Base-by-base conservation (phyloP, 2,797 vertebrate genomes). In the Sebastes iracundus region DNA sequence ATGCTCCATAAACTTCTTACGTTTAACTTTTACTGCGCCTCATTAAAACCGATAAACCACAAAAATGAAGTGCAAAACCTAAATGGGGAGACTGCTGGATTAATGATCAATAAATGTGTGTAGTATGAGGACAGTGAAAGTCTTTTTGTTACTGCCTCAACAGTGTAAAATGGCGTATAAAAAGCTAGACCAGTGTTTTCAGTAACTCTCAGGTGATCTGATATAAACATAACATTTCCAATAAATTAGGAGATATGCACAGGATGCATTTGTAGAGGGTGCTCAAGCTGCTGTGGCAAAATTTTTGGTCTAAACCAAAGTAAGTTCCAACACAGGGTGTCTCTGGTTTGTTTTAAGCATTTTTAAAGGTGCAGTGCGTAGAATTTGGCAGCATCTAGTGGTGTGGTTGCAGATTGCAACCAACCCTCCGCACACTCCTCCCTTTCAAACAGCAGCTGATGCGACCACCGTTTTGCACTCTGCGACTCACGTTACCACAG, bases 21-120 rank as follows among this genome's bases (percentile, higher is more conserved):
- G 11, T 81, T 88, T 80, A 70, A 85, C 53, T 62, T 88, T 86
- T 78, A 86, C 63, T 65, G 72, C 8, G 16, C 22, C 71, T 84
- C 58, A 75, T 85, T 81, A 81, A 85, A 89, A 78, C 25, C 72
- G 82, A 81, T 73, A 79, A 56, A 84, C 27, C 61, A 76, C 22
- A 75, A 73, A 80, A 70, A 85, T 46, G 16, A 63, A 60, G 67
- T 28, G 20, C n/a, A 72, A 70, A 69, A 65, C 46, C n/a, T 63
- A 23, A 65, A 70, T 8, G 32, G 42, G 49, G 28, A 72, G 69
- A 72, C 22, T 77, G 69, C 63, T 77, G 20, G 32, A 80, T 85
- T 87, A 86, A 82, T 77, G 59, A 79, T 74, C 72, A 85, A 52
- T 74, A 72, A 73, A 76, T 16, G 70, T 59, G 49, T 59, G 56